Percentiles rank a stretch among this genome's conserved stretches.
phyloP scores from a whole-genome alignment of 2,888 invertebrate species.

The Notodonta ziczac region DNA sequence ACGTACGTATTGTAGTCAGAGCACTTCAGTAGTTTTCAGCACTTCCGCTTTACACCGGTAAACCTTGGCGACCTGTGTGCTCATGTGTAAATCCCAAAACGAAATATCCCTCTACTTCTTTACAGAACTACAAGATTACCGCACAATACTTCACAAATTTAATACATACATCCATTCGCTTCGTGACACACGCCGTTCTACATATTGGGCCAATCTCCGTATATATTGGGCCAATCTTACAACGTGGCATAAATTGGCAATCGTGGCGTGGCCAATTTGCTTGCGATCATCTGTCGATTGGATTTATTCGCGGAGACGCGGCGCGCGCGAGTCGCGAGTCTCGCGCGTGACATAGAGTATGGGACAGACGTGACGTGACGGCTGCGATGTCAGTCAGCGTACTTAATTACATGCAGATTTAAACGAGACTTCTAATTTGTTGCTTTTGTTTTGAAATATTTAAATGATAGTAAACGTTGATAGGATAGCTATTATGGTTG shows the following conservation, averaged over 20 bases:
- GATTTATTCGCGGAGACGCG: slow-evolving; percentile 47
- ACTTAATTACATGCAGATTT: neutral
- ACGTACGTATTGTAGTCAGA: no score
- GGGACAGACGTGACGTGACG: neutral
- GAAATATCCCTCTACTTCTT: neutral
- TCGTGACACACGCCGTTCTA: slow-evolving; percentile 8
- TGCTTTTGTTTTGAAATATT: neutral
- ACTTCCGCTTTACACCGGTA: no score
- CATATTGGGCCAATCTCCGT: slow-evolving; percentile 22
- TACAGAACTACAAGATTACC: neutral
- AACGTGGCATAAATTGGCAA: slow-evolving; percentile 40
- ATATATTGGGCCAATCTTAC: slow-evolving; percentile 33
- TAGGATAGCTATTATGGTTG: no score
- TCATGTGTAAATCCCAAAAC: no score
- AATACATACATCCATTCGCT: slow-evolving; percentile 9
- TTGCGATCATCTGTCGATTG: slow-evolving; percentile 47
- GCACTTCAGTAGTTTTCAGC: no score
- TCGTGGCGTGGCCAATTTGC: slow-evolving; percentile 47
- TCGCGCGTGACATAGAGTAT: neutral
- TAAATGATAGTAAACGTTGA: no score
- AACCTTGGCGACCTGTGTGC: no score
- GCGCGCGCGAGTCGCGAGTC: neutral
- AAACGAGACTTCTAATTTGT: no score
- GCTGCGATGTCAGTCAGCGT: neutral
- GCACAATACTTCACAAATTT: slow-evolving; percentile 13